Base-by-base conservation (phyloP, 2,113 vertebrate species). In the Trachemys scripta region DNA sequence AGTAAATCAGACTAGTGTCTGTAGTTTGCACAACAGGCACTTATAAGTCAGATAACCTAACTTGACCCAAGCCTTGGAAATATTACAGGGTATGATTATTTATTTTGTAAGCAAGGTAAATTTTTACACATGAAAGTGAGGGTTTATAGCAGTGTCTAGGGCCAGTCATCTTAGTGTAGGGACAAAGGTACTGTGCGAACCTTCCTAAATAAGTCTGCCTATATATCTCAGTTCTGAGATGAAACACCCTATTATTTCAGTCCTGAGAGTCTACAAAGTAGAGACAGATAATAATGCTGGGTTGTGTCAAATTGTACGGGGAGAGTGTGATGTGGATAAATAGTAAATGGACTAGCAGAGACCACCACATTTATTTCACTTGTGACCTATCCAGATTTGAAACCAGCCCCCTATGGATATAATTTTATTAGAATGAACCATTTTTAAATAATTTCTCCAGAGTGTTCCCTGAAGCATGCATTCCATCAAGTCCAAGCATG, bases 381-480 rank as follows among this genome's bases (percentile, higher is more conserved):
- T 94, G 95, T 97, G 97, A 98, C 95, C 97, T 96, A 95, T 97
- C 97, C 97, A 96, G 94, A 95, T 97, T 94, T 97, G 75, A 96
- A 95, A 95, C 88, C 82, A 94, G 89, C 95, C 93, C 97, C 95
- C 98, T 97, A 97, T 97, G 93, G 97, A 95, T 96, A 96, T 87
- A 97, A 95, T 98, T 98, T 97, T 97, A 98, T 98, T 96, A 96
- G 97, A 97, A 97, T 83, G 95, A 97, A 96, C 82, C 87, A 95
- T 97, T 97, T 95, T 98, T 98, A 97, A 98, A 96, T 96, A 97
- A 97, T 98, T 97, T 98, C 95, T 97, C 92, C 85, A 83, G 62
- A 85, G 81, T 79, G 85, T 91, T 91, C 94, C 91, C 93, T 87
- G 87, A 97, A 96, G 84, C 86, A 94, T 49, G 87, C 80, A 95